Evolutionary conservation across 2,888 invertebrate species (phyloP).

Genomic region (Philhelius pedissequus): DNA sequence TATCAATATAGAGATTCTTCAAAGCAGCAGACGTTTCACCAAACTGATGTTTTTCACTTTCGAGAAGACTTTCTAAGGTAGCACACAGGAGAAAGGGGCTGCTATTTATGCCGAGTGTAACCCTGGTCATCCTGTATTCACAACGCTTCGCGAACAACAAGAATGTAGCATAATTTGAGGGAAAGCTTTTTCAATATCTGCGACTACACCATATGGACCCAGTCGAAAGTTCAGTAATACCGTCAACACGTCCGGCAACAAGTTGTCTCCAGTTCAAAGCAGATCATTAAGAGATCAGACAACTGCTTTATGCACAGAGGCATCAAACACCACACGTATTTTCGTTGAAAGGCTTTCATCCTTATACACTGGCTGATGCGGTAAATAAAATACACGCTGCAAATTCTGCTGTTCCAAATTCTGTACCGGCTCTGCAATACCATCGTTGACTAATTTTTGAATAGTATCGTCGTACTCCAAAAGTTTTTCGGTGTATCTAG

Average conservation of each 20-base stretch:
- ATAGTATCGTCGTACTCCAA: constrained; percentile 4
- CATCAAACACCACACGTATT: too few species aligned
- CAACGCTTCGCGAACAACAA: constrained; percentile 9
- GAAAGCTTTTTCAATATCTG: too few species aligned
- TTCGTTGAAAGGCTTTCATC: too few species aligned
- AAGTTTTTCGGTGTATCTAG: background rate
- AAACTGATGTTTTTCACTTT: background rate
- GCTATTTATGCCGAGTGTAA: constrained; percentile 23
- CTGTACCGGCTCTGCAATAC: background rate
- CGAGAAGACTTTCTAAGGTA: background rate
- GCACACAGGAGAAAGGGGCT: constrained; percentile 4
- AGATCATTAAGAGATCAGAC: constrained; percentile 17
- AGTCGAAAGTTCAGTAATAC: constrained; percentile 22
- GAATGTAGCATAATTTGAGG: background rate
- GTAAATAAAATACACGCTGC: too few species aligned
- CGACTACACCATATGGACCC: constrained; percentile 3
- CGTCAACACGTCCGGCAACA: constrained; percentile 25
- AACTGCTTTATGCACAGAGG: background rate
- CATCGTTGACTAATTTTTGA: background rate
- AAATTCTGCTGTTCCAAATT: too few species aligned
- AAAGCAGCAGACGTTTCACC: background rate
- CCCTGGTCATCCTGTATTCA: constrained; percentile 15
- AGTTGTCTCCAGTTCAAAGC: background rate
- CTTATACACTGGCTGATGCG: too few species aligned
- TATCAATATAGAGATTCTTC: constrained; percentile 18